A percentile compares a stretch with the other conserved stretches of the same genome.
phyloP scores from a whole-genome alignment of 2,113 vertebrate species.

The Pangasianodon hypophthalmus region DNA sequence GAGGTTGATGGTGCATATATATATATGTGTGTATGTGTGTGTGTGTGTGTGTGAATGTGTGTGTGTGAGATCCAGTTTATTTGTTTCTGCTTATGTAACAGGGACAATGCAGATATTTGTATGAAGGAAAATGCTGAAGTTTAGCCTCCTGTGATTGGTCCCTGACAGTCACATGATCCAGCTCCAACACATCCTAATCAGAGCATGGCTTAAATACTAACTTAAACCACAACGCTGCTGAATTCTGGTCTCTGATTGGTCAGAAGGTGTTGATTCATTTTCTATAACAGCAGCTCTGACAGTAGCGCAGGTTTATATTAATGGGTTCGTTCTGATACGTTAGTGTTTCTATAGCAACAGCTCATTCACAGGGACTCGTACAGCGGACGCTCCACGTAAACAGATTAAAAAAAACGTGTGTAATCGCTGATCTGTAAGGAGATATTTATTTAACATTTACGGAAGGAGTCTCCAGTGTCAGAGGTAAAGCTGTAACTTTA shows the following conservation, averaged over 20 bases:
- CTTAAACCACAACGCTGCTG: neutral
- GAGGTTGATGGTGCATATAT: slow-evolving; percentile 71
- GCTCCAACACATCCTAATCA: neutral
- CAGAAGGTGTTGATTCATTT: neutral
- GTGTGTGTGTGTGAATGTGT: neutral
- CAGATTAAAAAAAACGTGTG: no score
- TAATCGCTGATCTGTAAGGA: no score
- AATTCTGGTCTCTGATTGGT: neutral
- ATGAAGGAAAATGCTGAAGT: neutral
- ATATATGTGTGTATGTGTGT: slow-evolving; percentile 10
- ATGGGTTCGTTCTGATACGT: neutral
- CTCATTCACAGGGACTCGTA: no score
- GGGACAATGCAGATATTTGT: neutral
- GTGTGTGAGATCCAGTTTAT: neutral
- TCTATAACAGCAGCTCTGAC: neutral
- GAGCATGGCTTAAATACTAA: neutral
- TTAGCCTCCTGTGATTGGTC: neutral
- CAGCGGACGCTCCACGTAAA: no score
- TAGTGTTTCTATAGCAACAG: neutral
- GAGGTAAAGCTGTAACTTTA: no score
- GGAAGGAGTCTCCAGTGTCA: no score
- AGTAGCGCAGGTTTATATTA: neutral
- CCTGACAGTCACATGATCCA: neutral
- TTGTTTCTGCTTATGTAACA: neutral
- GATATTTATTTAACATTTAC: no score